These are phyloP conservation scores for Aromia moschata DNA, from an alignment of 2,888 invertebrate species.

Conservation along the genomic window DNA sequence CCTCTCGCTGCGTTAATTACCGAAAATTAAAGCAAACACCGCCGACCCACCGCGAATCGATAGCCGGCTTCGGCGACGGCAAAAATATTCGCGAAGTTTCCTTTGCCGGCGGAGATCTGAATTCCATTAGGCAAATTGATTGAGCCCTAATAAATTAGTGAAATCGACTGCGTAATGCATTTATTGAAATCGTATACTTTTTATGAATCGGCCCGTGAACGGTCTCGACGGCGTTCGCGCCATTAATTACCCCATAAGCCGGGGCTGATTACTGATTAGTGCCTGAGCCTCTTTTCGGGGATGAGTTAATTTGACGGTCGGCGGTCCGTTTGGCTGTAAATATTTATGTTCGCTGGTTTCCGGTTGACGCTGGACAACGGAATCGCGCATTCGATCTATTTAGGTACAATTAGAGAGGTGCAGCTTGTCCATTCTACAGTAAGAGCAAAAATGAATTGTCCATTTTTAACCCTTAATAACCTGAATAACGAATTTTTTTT, in stretches of 20 bases:
- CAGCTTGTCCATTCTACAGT: too few species aligned
- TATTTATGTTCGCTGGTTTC: too few species aligned
- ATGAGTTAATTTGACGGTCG: background rate
- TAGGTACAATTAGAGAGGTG: too few species aligned
- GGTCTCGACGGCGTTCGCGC: background rate
- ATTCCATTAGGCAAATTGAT: conserved; percentile 9
- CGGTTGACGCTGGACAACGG: too few species aligned
- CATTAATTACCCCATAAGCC: background rate
- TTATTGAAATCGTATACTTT: conserved; percentile 9
- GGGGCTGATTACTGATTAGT: background rate
- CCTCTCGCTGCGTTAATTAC: background rate
- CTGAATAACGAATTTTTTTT: too few species aligned
- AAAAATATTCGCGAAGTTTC: conserved; percentile 1
- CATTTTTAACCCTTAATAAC: too few species aligned
- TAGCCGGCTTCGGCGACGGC: background rate
- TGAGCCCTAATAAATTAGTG: conserved; percentile 8
- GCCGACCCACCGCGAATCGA: background rate
- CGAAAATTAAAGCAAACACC: background rate
- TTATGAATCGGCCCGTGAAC: background rate
- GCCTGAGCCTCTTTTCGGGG: background rate
- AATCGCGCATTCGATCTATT: too few species aligned
- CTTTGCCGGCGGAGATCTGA: conserved; percentile 7
- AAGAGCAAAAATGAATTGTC: too few species aligned
- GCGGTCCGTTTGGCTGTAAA: too few species aligned
- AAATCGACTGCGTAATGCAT: conserved; percentile 9